These are phyloP conservation scores for Drosophila quasianomalipes DNA, from an alignment of 2,888 invertebrate genomes.

Conservation along the genomic window DNA sequence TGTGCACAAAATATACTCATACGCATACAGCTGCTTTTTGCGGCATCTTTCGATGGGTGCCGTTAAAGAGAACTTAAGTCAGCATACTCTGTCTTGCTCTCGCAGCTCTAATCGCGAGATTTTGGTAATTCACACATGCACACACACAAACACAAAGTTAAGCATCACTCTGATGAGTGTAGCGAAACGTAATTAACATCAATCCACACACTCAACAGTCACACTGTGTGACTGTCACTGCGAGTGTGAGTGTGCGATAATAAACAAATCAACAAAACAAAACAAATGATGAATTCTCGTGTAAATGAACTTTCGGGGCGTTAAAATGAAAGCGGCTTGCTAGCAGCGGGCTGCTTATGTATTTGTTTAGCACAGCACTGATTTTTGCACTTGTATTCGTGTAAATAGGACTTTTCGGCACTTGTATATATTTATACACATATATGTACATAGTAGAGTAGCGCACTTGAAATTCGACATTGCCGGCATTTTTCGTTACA, in stretches of 20 bases:
- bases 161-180: conserved; percentile 42
- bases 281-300: conserved; percentile 73
- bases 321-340: conserved; percentile 49
- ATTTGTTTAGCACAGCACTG: conserved; percentile 41
- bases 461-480: conserved; percentile 67
- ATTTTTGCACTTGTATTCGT: conserved; percentile 34
- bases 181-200: conserved; percentile 50
- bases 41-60: conserved; percentile 33
- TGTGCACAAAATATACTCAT: background rate
- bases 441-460: conserved; percentile 27
- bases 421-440: conserved; percentile 11
- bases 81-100: conserved; percentile 25
- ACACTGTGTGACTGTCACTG: conserved; percentile 6
- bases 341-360: conserved; percentile 15
- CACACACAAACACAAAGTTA: conserved; percentile 13
- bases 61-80: conserved; percentile 37
- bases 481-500: conserved; percentile 74
- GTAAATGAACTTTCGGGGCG: conserved; percentile 69
- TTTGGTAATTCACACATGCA: conserved; percentile 41
- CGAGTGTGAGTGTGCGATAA: conserved; percentile 37
- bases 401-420: conserved; percentile 10
- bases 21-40: conserved; percentile 15
- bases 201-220: conserved; percentile 8
- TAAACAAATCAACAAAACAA: conserved; percentile 77
- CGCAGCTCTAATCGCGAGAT: conserved; percentile 30